Evolutionary conservation across 64 coral and sea anemone species (phyloP), one percentile per base, ranked within the genome.

Genomic region (Pachyseris speciosa): DNA sequence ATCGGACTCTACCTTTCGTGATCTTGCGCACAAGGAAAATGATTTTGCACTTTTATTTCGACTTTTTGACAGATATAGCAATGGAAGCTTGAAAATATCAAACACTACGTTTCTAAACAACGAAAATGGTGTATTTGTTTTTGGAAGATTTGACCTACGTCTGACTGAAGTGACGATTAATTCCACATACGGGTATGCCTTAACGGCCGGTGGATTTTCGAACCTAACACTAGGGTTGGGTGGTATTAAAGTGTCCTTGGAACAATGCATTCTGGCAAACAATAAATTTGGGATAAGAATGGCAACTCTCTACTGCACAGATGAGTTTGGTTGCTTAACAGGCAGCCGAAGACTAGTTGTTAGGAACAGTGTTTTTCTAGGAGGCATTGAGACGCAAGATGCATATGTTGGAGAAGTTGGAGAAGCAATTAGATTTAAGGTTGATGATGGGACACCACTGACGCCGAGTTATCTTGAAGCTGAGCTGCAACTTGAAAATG

Each of bases 141-240:
- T 42, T 9, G 69, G 69, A 8, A 39, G 69, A 42, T 25, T 73
- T 73, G 22, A 25, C 5, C 10, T 73, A 5, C 19, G n/a, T 10
- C 19, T 73, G 34, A n/a, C n/a, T n/a, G 15, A 78, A 20, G 75
- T 78, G 27, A 78, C 48, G 15, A 55, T 78, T 32, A 78, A 53
- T 55, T 37, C 47, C 16, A n/a, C 75, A 0, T 78, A 34, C 20
- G 75, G 75, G 13, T 20, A 7, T 25, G 75, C 49, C 0, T 17
- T 78, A 20, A 11, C 9, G 27, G 75, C 47, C 28, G 4, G 48
- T 53, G 75, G 24, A 33, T 49, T 49, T n/a, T 29, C 75, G 6
- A 78, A 78, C 53, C 31, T 17, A 55, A 0, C 30, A 9, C 6
- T 0, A 4, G 31, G n/a, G n/a, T n/a, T 32, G 1, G 15, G 25